Base-by-base conservation (phyloP, 2,888 invertebrate species). In the Oscheius sp. region DNA sequence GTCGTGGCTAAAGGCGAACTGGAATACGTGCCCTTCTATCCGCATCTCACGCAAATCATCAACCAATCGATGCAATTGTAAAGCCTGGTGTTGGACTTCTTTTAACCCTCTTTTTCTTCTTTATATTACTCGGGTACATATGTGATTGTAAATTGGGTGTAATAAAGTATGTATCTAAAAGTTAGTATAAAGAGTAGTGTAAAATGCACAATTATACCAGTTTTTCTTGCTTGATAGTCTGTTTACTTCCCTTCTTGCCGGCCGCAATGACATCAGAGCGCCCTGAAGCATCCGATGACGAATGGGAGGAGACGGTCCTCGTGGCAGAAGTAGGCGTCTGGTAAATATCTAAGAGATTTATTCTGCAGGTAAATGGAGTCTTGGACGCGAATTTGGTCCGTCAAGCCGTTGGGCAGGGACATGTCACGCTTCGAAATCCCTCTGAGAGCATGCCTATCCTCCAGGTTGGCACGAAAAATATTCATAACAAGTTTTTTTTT, bases 11-110 rank as follows among this genome's bases (percentile, higher is more conserved):
- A 93, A 82, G 94, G 95, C 89, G 93, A 94, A 76, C 93, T 93
- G 48, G 93, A 94, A 78, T 97, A 95, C 90, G 95, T 96, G 89
- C 93, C 94, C 68, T 92, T 95, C 0, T 97, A 96, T 90, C 96
- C 96, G 0, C 91, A 94, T 68, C 93, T 97, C 92, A 91, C 94
- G 66, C 93, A 93, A 78, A 91, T 95, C 79, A 91, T 95, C 35
- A 74, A 79, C 21, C 62, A 65, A n/a, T 48, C 53, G 1, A 57
- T 74, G 70, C 53, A 53, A 37, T 1, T 35, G 7, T 68, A 53
- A 13, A 29, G 33, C 10, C 35, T 32, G 33, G 33, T 32, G 29
- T 53, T 53, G n/a, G 21, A 53, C 13, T 4, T 3, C 11, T 3
- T 21, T 53, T 60, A 35, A 35, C 11, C 60, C 13, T 35, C 7